Evolutionary conservation across 2,113 vertebrate species (phyloP).

Genomic region (Bubo bubo): DNA sequence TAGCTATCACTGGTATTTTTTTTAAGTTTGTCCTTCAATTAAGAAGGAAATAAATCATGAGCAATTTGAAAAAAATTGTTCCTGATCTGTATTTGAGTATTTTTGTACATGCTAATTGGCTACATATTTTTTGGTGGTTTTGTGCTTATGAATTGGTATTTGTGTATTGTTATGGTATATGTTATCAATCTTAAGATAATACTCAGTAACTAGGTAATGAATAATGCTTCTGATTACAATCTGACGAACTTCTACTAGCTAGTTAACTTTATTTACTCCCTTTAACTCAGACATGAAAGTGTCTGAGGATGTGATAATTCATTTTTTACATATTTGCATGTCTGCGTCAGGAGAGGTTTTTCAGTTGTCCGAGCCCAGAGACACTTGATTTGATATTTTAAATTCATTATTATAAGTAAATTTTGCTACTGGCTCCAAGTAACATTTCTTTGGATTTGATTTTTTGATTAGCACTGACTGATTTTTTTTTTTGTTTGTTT

Average conservation of each 20-base stretch:
- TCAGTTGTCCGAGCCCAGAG: background rate
- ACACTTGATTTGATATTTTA: background rate
- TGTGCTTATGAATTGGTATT: background rate
- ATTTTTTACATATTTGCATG: background rate
- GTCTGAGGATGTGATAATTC: background rate
- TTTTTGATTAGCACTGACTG: background rate
- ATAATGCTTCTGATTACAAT: background rate
- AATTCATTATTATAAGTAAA: background rate
- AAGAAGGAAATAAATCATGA: background rate
- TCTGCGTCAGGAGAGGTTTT: background rate
- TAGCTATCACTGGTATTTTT: no score
- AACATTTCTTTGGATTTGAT: background rate
- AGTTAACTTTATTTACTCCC: background rate
- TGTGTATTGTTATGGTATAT: background rate
- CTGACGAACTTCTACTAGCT: background rate
- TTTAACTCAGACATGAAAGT: background rate
- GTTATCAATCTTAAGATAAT: background rate
- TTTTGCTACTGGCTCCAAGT: background rate
- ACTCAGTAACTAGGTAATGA: background rate
- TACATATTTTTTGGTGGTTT: background rate
- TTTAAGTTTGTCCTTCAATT: background rate
- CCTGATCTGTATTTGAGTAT: background rate
- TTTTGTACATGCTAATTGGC: background rate
- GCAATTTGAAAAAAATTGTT: background rate
- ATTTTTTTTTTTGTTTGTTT: no score